These are phyloP conservation scores for Pyxicephalus adspersus DNA, from an alignment of 2,113 vertebrate genomes.

Conservation along the genomic window DNA sequence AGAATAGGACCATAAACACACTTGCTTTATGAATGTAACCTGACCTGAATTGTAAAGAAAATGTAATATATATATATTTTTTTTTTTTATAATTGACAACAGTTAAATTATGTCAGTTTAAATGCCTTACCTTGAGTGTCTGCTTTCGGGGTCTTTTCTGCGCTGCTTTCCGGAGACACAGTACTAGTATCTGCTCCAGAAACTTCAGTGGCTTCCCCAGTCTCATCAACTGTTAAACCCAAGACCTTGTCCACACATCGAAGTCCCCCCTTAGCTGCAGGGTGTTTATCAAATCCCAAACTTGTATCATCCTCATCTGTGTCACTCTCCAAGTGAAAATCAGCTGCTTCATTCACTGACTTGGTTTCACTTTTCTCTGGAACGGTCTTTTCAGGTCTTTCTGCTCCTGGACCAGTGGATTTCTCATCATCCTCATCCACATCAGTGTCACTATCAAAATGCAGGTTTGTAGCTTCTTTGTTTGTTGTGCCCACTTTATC, in stretches of 20 bases:
- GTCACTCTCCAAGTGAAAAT: neutral
- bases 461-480: neutral
- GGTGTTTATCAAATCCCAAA: too few species aligned
- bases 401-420: neutral
- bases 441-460: slow-evolving; percentile 28
- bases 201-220: neutral
- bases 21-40: too few species aligned
- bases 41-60: too few species aligned
- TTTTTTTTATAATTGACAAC: too few species aligned
- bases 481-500: neutral
- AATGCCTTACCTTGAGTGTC: slow-evolving; percentile 17
- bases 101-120: too few species aligned
- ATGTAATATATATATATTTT: too few species aligned
- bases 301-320: neutral
- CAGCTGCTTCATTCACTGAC: neutral
- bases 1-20: too few species aligned
- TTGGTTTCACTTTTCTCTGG: neutral
- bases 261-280: too few species aligned
- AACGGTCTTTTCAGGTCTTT: neutral
- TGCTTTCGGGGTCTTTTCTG: neutral
- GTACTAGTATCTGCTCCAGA: neutral
- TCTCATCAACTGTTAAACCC: neutral
- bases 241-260: neutral
- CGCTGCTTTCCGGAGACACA: neutral
- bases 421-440: slow-evolving; percentile 34